Evolutionary conservation across 64 coral and sea anemone genomes (phyloP).

Genomic region (Montipora cactus): DNA sequence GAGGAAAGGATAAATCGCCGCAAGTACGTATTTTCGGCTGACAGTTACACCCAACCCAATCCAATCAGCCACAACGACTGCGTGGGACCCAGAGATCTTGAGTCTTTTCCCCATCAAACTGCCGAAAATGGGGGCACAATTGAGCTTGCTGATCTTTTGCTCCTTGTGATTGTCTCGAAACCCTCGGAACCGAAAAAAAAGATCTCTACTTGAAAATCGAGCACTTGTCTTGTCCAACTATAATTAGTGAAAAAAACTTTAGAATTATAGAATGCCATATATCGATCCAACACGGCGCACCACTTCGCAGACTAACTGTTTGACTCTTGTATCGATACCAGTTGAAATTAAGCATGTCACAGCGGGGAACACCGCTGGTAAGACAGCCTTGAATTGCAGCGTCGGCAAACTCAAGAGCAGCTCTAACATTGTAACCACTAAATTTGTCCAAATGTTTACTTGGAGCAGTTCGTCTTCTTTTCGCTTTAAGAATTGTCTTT

Average conservation of each 20-base stretch:
- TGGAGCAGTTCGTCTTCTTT: slow-evolving; percentile 94
- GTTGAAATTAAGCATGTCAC: slow-evolving; percentile 89
- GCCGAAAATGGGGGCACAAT: too few relatives aligned
- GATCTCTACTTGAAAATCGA: too few relatives aligned
- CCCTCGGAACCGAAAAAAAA: too few relatives aligned
- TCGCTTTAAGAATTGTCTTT: slow-evolving; percentile 84
- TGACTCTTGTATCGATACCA: slow-evolving; percentile 86
- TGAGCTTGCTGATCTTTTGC: too few relatives aligned
- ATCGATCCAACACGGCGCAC: slow-evolving; percentile 90
- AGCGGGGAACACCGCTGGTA: slow-evolving; percentile 97
- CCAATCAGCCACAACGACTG: background rate
- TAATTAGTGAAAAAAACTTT: background rate
- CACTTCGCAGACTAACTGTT: slow-evolving; percentile 92
- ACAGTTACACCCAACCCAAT: too few relatives aligned
- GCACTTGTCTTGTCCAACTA: background rate
- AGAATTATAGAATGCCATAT: slow-evolving; percentile 91
- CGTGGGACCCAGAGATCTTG: too few relatives aligned
- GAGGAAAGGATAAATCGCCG: background rate
- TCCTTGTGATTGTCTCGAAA: too few relatives aligned
- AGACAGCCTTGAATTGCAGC: slow-evolving; percentile 95
- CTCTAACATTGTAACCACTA: slow-evolving; percentile 91
- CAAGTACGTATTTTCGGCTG: background rate
- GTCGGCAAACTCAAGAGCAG: slow-evolving; percentile 87
- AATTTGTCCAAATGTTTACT: slow-evolving; percentile 91
- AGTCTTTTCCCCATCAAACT: too few relatives aligned